These are phyloP conservation scores for Heteromurus nitidus DNA, from an alignment of 2,888 invertebrate genomes.

Conservation along the genomic window DNA sequence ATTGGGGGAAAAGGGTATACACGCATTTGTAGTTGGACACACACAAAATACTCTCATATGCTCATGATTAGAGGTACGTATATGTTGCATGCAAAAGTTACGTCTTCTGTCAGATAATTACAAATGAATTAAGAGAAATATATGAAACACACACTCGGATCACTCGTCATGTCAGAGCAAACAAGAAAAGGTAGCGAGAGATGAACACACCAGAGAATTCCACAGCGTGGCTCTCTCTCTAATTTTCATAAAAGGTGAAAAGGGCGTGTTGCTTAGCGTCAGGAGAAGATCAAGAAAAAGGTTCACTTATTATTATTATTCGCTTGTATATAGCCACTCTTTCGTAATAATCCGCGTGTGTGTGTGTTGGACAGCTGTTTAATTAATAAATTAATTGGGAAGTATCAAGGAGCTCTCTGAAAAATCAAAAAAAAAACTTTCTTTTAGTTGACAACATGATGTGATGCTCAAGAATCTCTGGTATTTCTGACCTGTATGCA, in stretches of 20 bases:
- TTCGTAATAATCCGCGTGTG: constrained; percentile 58
- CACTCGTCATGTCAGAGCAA: no score
- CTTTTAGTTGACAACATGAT: no score
- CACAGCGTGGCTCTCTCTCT: constrained; percentile 3
- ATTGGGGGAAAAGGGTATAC: no score
- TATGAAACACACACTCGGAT: no score
- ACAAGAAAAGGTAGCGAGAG: neutral
- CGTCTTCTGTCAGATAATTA: neutral
- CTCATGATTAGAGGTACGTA: neutral
- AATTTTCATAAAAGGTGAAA: constrained; percentile 62
- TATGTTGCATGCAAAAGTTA: neutral
- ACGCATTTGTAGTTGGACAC: neutral
- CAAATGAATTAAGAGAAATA: neutral
- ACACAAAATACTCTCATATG: neutral
- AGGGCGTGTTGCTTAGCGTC: constrained; percentile 55
- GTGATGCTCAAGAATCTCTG: no score
- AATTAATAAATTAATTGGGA: constrained; percentile 66
- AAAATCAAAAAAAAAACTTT: no score
- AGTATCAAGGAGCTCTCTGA: no score
- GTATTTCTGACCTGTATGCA: no score
- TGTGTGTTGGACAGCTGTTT: constrained; percentile 53
- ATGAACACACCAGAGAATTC: no score
- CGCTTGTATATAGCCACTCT: neutral
- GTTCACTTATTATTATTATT: neutral
- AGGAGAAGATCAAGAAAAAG: neutral